Evolutionary conservation across 2,888 invertebrate species (phyloP), one percentile per base, ranked within the genome.

Genomic region (Chymomyza fuscimana): DNA sequence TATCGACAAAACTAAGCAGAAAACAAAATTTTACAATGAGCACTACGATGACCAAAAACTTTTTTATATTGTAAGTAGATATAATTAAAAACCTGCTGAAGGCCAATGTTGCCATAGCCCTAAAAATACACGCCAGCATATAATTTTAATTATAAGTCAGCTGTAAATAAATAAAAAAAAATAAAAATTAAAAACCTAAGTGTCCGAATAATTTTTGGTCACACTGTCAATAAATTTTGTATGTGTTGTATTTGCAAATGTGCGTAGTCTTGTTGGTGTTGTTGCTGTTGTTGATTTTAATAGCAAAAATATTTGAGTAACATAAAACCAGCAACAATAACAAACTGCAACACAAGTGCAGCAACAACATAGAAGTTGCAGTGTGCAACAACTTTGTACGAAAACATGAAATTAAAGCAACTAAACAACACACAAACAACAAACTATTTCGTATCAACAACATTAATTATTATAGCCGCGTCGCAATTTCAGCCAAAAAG

Each of bases 301-400:
- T 75, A 77, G 77, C 74, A 72, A 67, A 81, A 76, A 76, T 84
- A 74, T 78, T 77, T 78, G 72, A 86, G 87, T 83, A 89, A 89
- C 78, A 86, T 79, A 81, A 89, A 87, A 87, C 88, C 89, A 81
- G 81, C 86, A 87, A 77, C 85, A 80, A 82, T 70, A 78, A 61
- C 72, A 72, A 15, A 67, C 63, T 70, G 74, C 63, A 74, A 70
- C 68, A 67, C 54, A 70, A 71, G 40, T 46, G 40, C 40, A 46
- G 40, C 69, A 68, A 66, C 71, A 69, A 68, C 63, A 63, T 51
- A 36, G 46, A 68, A 50, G 36, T 46, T 50, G 50, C 25, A 15
- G 52, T 71, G 63, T 70, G 76, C 65, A 67, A 73, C 74, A 84
- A 81, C 84, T 81, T 77, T 86, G 86, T 82, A 74, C 12, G 40